phyloP scores from a whole-genome alignment of 2,888 invertebrate species.

The Stenichneumon culpator region DNA sequence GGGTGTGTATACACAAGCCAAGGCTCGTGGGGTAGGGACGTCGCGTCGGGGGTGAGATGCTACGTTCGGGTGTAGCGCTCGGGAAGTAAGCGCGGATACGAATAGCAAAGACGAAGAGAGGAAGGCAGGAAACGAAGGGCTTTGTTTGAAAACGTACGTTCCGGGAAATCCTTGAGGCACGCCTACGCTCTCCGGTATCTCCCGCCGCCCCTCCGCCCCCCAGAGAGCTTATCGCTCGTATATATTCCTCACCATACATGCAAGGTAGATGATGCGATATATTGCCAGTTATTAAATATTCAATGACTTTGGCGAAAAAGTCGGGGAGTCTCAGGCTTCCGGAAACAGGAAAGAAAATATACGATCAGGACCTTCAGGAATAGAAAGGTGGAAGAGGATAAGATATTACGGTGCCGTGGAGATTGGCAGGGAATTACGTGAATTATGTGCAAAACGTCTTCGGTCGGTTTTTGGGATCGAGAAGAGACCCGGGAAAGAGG shows the following conservation, averaged over 20 bases:
- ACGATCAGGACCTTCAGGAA: not conserved
- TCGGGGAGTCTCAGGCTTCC: not conserved
- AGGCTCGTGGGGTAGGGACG: not conserved
- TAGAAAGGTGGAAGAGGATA: not conserved
- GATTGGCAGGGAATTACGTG: not conserved
- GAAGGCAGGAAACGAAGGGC: constrained; percentile 21
- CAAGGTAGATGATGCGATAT: constrained; percentile 30
- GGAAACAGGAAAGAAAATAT: not conserved
- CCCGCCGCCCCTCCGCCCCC: not conserved
- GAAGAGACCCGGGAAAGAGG: not conserved
- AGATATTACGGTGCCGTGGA: not conserved
- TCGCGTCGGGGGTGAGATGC: not conserved
- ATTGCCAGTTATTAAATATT: constrained; percentile 49
- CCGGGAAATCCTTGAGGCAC: constrained; percentile 48
- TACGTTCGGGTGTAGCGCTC: not conserved
- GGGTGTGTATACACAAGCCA: constrained; percentile 17
- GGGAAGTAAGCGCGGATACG: constrained; percentile 12
- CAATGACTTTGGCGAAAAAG: constrained; percentile 33
- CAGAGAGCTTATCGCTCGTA: constrained; percentile 36
- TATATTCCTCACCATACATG: constrained; percentile 24
- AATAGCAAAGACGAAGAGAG: constrained; percentile 9
- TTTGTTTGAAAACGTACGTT: constrained; percentile 35
- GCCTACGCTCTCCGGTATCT: constrained; percentile 32
- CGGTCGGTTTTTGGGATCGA: not conserved
- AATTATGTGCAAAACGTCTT: not conserved